Conservation (phyloP, 2,113 vertebrate species). For the Machaerirhynchus nigripectus region DNA sequence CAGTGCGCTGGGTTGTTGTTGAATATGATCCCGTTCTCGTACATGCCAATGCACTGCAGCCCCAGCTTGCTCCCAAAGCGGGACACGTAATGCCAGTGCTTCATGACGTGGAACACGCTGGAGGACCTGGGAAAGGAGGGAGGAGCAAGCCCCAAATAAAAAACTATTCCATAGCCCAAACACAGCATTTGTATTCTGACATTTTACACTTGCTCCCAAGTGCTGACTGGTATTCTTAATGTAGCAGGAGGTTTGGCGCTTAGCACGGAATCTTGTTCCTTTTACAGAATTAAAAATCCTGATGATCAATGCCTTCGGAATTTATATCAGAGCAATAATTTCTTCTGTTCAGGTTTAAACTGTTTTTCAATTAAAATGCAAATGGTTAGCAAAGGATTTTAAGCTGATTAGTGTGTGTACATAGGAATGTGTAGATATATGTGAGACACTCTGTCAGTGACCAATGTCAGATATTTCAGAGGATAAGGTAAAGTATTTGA, state of each 20-base stretch:
- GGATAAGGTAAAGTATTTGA: not conserved
- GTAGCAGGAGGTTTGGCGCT: not conserved
- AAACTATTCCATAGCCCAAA: not conserved
- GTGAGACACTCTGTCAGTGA: not conserved
- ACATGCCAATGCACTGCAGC: constrained; percentile 89
- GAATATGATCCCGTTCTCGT: constrained; percentile 91
- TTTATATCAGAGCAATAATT: not conserved
- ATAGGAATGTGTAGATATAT: not conserved
- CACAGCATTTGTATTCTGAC: not conserved
- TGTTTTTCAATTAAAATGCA: not conserved
- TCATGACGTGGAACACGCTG: constrained; percentile 85
- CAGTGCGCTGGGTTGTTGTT: constrained; percentile 87
- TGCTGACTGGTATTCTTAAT: not conserved
- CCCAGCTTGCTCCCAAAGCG: constrained; percentile 88
- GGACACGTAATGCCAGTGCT: constrained; percentile 81
- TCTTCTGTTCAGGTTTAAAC: not conserved
- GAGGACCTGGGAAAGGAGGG: constrained; percentile 77
- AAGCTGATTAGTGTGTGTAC: not conserved
- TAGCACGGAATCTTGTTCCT: not conserved
- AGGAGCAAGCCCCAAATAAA: not conserved
- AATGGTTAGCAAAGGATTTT: not conserved
- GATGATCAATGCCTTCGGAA: not conserved
- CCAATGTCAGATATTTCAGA: not conserved
- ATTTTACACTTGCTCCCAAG: not conserved
- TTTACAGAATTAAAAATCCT: not conserved